Base-by-base conservation (phyloP, 1,140 invertebrate species). In the Tetramorium parvispinum region DNA sequence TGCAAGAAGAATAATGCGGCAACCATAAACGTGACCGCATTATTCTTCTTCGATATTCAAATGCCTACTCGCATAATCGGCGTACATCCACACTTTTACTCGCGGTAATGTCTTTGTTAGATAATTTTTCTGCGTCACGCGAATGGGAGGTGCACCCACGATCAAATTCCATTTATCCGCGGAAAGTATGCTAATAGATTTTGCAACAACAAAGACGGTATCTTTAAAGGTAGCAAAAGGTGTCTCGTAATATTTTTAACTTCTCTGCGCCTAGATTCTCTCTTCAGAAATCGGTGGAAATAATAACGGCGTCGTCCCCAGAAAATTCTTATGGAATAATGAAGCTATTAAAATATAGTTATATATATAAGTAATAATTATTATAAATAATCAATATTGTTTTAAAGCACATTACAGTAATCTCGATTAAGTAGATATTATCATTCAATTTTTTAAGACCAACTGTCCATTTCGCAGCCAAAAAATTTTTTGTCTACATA, bases 131-230 rank as follows among this genome's bases (percentile, higher is more conserved):
- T 40, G 49, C 27, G 21, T 24, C 73, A 65, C 55, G 70, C 81
- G 21, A 59, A 46, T 49, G n/a, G 70, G 32, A 85, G 43, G 85
- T 76, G 37, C 86, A 81, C 87, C 86, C 63, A 87, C 86, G 81
- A 77, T 85, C 43, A 59, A 77, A 85, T 76, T 57, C 86, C 86
- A 55, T 59, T 32, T 24, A 61, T 46, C 27, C 24, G 4, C 0
- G 43, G 40, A 87, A 46, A 11, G 18, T 40, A 59, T 13, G 53
- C 46, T 46, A 68, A 85, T 85, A 79, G 32, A 66, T 88, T 83
- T 81, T 61, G 85, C 57, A 77, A 71, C 24, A 7, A 53, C 27
- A 46, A 61, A 75, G 53, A 8, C 11, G 24, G 21, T 27, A 57
- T 37, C 18, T 24, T 59, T 73, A 61, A 75, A 73, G 40, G 3